These are phyloP conservation scores for Oreortyx pictus DNA, from an alignment of 2,797 vertebrate genomes.

Conservation along the genomic window DNA sequence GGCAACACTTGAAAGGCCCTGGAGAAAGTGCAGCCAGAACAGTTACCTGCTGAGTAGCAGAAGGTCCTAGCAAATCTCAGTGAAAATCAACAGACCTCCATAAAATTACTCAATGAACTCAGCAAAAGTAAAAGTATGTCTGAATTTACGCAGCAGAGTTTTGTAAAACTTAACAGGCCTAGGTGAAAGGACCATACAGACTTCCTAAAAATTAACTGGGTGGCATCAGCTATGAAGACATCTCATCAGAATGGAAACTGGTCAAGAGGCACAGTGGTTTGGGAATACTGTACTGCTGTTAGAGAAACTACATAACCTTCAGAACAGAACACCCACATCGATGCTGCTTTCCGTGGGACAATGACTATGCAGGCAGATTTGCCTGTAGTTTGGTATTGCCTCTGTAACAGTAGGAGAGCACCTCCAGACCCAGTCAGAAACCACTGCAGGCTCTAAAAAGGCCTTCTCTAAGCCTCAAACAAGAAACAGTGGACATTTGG, in stretches of 20 bases:
- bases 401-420: not conserved
- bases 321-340: not conserved
- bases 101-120: not conserved
- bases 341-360: not conserved
- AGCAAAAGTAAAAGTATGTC: not conserved
- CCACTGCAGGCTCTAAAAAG: not conserved
- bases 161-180: not conserved
- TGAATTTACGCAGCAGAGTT: not conserved
- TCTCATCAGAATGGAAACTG: not conserved
- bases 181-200: not conserved
- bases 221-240: not conserved
- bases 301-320: not conserved
- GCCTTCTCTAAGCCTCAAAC: not conserved
- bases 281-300: accelerated
- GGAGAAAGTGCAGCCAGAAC: not conserved
- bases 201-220: not conserved
- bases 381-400: not conserved
- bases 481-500: not conserved
- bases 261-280: not conserved
- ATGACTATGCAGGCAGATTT: not conserved
- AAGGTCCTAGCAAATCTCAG: not conserved
- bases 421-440: not conserved
- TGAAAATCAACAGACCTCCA: not conserved
- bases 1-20: not conserved
- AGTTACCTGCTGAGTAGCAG: not conserved